Evolutionary conservation across 2,797 vertebrate genomes (phyloP), one percentile per base, ranked within the genome.

Genomic region (Enteromius mattozi): DNA sequence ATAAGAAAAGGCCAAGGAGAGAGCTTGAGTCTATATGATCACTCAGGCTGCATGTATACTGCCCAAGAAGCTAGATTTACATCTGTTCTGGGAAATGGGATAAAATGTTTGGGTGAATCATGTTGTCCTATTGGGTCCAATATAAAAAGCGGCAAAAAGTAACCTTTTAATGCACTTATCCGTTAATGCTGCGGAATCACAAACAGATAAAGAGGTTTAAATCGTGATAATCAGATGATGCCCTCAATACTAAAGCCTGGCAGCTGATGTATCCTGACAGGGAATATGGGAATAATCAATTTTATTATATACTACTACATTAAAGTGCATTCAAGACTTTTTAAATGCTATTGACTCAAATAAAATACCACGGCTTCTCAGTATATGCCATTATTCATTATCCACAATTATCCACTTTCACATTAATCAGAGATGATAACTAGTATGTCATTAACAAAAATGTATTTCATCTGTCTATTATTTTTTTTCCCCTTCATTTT

Each of bases 221-320:
- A 81, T 59, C n/a, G 40, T 72, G 27, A 84, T 88, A 87, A 89
- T 89, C 87, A 89, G 82, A 88, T 80, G 61, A 77, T 86, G 87
- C 37, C 78, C 84, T 87, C 81, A 83, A 83, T 88, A 83, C 81
- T 83, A 72, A 80, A 86, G 76, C 78, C 56, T 68, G 78, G 74
- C 84, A 85, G 56, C 72, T 78, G 75, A 88, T 84, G 68, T 75
- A 70, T 66, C 24, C 63, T 79, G 83, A 80, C 68, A 65, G 68
- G 75, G 45, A 81, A 83, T 84, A 49, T 80, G 76, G 66, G 59
- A 56, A 81, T 88, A 85, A 89, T 87, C 83, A 82, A 87, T 88
- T 84, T 79, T 27, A 85, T 85, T 74, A 84, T 81, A 24, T 51
- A 49, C 75, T 21, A 85, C 69, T 13, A 85, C 74, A 75, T 10